Evolutionary conservation across 2,888 invertebrate species (phyloP).

Genomic region (Diaphora mendica): DNA sequence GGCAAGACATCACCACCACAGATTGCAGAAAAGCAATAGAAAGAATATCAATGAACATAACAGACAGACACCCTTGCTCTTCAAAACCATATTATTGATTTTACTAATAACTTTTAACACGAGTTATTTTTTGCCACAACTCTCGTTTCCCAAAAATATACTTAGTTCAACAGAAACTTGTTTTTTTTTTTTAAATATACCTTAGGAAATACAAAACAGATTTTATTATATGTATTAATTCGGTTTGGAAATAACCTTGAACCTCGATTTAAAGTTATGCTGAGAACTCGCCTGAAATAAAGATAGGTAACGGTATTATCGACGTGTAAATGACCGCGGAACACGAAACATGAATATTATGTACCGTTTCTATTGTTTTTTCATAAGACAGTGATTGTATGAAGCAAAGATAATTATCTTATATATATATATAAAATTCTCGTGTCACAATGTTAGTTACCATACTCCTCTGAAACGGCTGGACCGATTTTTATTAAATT

Average conservation of each 20-base stretch:
- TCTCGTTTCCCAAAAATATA: too few relatives aligned
- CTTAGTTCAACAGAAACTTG: too few relatives aligned
- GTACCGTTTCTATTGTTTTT: constrained; percentile 10
- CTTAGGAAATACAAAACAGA: neutral
- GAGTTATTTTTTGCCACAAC: too few relatives aligned
- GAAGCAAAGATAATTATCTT: neutral
- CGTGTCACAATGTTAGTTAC: too few relatives aligned
- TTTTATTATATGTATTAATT: neutral
- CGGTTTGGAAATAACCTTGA: neutral
- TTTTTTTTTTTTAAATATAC: too few relatives aligned
- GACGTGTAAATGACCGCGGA: constrained; percentile 17
- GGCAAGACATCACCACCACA: too few relatives aligned
- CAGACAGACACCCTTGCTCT: too few relatives aligned
- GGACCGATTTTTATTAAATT: too few relatives aligned
- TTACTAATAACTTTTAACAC: too few relatives aligned
- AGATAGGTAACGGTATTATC: constrained; percentile 15
- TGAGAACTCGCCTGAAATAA: constrained; percentile 4
- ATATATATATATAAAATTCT: too few relatives aligned
- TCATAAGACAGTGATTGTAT: neutral
- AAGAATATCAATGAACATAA: neutral
- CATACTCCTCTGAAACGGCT: too few relatives aligned
- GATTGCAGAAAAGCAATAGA: neutral
- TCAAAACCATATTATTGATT: too few relatives aligned
- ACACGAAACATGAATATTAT: constrained; percentile 6
- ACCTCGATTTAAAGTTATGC: constrained; percentile 1